Base-by-base conservation (phyloP, 35 echinoderm and acorn worm species). In the Ophioderma brevispina region DNA sequence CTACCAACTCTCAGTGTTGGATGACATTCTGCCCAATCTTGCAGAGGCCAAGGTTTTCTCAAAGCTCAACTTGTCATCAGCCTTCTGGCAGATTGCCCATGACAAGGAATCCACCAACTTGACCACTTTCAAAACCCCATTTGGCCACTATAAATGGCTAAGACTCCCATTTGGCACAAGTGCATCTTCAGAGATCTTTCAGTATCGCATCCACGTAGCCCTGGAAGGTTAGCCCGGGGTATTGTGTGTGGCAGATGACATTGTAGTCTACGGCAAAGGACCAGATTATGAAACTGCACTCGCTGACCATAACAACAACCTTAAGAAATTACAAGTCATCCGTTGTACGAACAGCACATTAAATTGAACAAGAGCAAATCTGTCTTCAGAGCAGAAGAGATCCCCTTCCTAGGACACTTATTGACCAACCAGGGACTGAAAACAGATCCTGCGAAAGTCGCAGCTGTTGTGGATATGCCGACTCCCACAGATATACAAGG, bases 131-230 rank as follows among this genome's bases (percentile, higher is more conserved):
- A n/a, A n/a, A n/a, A n/a, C n/a, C n/a, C n/a, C n/a, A n/a, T n/a
- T n/a, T n/a, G n/a, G n/a, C n/a, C n/a, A n/a, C n/a, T n/a, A n/a
- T n/a, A n/a, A n/a, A n/a, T 87, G 85, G 75, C 37, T 31, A 1
- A 33, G 85, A 87, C 70, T 87, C 15, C 85, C 85, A 35, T 85
- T 87, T 52, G 85, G 85, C 6, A 40, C 55, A 25, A 31, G 85
- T 78, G 70, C 40, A 41, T 87, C 85, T 38, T 87, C 85, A 13
- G 85, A 87, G 55, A 78, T 87, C 64, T 87, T 87, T 43, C 85
- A 87, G 38, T 2, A 46, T 23, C 63, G 85, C 4, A 38, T 87
- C 17, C 56, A 77, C 35, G 39, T 37, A 33, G 85, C 85, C 31
- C 46, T 87, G 37, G 85, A 87, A 78, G 85, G 85, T 38, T 36